phyloP scores from a whole-genome alignment of 1,140 invertebrate genomes.

The Zaprionus gabonicus region DNA sequence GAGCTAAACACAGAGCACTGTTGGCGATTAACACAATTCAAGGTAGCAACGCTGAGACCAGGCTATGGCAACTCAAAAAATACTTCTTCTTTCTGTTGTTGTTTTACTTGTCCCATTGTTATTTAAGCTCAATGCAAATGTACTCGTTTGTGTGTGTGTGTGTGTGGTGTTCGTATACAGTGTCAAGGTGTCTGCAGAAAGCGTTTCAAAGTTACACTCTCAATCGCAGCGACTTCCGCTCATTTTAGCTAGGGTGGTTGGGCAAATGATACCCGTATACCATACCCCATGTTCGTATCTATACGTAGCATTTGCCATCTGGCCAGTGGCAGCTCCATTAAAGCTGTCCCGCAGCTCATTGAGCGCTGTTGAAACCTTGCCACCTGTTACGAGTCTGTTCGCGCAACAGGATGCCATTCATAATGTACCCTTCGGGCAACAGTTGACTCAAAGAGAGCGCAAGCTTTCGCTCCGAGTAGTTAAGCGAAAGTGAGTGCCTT shows the following conservation, averaged over 20 bases:
- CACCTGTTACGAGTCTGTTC: conserved; percentile 71
- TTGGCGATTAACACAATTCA: conserved; percentile 51
- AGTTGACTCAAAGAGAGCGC: conserved; percentile 44
- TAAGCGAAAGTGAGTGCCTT: conserved; percentile 27
- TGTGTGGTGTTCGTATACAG: conserved; percentile 70
- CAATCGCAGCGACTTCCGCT: conserved; percentile 43
- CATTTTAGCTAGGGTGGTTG: conserved; percentile 16
- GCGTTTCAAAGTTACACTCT: conserved; percentile 45
- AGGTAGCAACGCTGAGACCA: conserved; percentile 49
- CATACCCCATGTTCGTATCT: neutral
- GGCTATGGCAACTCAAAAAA: conserved; percentile 7
- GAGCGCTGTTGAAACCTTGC: conserved; percentile 55
- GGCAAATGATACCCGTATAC: conserved; percentile 17
- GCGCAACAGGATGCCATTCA: conserved; percentile 81
- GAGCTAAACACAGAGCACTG: conserved; percentile 17
- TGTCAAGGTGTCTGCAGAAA: conserved; percentile 67
- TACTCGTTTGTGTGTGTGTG: conserved; percentile 47
- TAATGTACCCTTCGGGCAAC: conserved; percentile 42
- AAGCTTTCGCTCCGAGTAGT: conserved; percentile 10
- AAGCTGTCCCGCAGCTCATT: conserved; percentile 48
- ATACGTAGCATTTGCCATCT: conserved; percentile 17
- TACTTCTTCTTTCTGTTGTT: conserved; percentile 23
- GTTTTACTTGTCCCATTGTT: conserved; percentile 22
- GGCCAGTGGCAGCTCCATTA: conserved; percentile 54
- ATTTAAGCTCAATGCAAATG: conserved; percentile 53